phyloP scores from a whole-genome alignment of 1,140 invertebrate species.

The Venustaconcha ellipsiformis region DNA sequence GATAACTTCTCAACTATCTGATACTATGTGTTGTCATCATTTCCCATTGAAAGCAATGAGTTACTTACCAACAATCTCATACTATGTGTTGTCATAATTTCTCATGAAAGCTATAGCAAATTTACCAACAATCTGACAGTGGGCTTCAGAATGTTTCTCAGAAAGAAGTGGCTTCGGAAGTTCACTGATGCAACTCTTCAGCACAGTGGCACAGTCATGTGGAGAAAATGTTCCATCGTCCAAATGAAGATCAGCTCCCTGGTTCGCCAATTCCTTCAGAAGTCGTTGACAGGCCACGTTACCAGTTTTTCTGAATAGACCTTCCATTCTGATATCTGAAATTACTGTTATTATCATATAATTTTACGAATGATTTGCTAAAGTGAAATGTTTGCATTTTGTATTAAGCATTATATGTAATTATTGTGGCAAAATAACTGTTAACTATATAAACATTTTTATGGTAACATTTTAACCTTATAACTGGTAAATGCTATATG shows the following conservation, averaged over 20 bases:
- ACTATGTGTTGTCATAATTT: too few relatives aligned
- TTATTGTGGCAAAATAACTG: too few relatives aligned
- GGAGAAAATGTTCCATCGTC: constrained; percentile 81
- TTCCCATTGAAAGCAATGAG: too few relatives aligned
- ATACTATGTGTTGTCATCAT: too few relatives aligned
- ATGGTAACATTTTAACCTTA: too few relatives aligned
- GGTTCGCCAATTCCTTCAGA: constrained; percentile 79
- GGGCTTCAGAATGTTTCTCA: constrained; percentile 86
- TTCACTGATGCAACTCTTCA: constrained; percentile 89
- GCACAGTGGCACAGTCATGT: constrained; percentile 91
- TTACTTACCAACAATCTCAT: too few relatives aligned
- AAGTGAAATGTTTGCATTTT: too few relatives aligned
- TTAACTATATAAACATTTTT: too few relatives aligned
- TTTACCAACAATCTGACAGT: constrained; percentile 86
- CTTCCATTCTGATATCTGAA: constrained; percentile 86
- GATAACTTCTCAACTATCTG: too few relatives aligned
- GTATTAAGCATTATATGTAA: too few relatives aligned
- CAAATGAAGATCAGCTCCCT: constrained; percentile 76
- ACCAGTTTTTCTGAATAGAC: constrained; percentile 91
- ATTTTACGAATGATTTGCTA: too few relatives aligned
- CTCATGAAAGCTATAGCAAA: constrained; percentile 17
- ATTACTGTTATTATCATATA: constrained; percentile 19
- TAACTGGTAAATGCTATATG: too few relatives aligned
- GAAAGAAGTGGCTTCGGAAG: constrained; percentile 87
- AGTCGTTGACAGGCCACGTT: constrained; percentile 87